A percentile compares a stretch with the other conserved stretches of the same genome.
Conservation (phyloP, 2,113 vertebrate species). For the Apteryx owenii region DNA sequence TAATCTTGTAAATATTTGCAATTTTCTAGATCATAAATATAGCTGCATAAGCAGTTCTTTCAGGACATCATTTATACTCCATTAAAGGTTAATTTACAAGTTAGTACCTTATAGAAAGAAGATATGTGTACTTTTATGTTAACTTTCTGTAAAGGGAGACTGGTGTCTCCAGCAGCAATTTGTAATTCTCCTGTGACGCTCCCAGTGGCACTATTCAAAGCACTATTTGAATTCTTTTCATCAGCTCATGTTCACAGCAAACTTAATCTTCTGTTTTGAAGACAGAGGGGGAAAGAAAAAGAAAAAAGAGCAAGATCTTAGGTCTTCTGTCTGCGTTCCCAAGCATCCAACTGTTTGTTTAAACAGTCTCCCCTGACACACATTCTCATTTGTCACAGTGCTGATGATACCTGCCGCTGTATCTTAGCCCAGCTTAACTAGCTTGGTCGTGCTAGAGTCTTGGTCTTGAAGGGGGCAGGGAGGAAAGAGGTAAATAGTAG, state of each 20-base stretch:
- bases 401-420: conserved; percentile 72
- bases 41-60: conserved; percentile 86
- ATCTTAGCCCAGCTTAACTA: not conserved
- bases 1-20: conserved; percentile 90
- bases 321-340: conserved; percentile 68
- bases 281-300: conserved; percentile 22
- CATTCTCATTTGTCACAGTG: conserved; percentile 75
- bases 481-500: conserved; percentile 21
- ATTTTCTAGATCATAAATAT: conserved; percentile 89
- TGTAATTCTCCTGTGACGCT: conserved; percentile 81
- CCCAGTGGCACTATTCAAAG: conserved; percentile 80
- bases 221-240: conserved; percentile 81
- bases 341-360: conserved; percentile 80
- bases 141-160: conserved; percentile 79
- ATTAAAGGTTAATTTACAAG: conserved; percentile 88
- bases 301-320: conserved; percentile 63
- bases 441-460: not conserved
- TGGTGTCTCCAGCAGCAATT: conserved; percentile 82
- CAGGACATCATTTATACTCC: conserved; percentile 85
- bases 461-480: not conserved
- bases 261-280: conserved; percentile 82
- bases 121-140: conserved; percentile 83
- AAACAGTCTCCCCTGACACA: conserved; percentile 73
- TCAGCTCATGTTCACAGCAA: conserved; percentile 83
- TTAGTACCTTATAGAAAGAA: conserved; percentile 87